These are phyloP conservation scores for Helleia helle DNA, from an alignment of 2,888 invertebrate genomes.

Conservation along the genomic window DNA sequence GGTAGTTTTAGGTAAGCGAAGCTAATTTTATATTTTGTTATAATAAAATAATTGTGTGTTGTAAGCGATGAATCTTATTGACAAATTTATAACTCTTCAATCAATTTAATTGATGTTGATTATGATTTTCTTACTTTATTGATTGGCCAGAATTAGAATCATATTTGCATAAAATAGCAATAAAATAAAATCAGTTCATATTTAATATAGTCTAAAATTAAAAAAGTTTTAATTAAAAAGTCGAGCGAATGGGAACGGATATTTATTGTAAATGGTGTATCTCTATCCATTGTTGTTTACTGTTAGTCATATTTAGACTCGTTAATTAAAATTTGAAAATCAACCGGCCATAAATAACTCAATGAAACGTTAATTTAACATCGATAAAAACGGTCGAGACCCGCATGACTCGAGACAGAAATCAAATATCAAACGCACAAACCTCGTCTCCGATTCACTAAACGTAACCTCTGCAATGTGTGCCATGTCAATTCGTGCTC, in stretches of 20 bases:
- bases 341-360: constrained; percentile 5
- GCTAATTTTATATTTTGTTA: background rate
- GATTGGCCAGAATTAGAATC: too few species aligned
- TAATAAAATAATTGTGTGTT: background rate
- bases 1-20: constrained; percentile 70
- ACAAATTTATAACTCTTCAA: constrained; percentile 2
- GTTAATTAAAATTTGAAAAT: background rate
- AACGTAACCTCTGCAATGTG: constrained; percentile 12
- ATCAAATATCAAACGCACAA: too few species aligned
- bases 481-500: constrained; percentile 20
- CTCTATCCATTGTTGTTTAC: background rate
- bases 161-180: background rate
- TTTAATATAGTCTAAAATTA: too few species aligned
- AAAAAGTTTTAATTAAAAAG: too few species aligned
- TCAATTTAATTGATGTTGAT: constrained; percentile 2
- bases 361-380: constrained; percentile 8
- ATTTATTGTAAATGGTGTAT: too few species aligned
- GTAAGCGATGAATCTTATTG: background rate
- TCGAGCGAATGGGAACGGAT: too few species aligned
- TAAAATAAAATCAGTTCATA: too few species aligned
- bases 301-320: background rate
- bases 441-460: too few species aligned
- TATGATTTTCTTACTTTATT: constrained; percentile 1
- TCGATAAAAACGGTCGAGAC: constrained; percentile 6
- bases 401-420: background rate